Percentiles rank a stretch among this genome's conserved stretches.
These are phyloP conservation scores for Ispidina picta DNA, from an alignment of 2,797 vertebrate genomes.

Conservation along the genomic window DNA sequence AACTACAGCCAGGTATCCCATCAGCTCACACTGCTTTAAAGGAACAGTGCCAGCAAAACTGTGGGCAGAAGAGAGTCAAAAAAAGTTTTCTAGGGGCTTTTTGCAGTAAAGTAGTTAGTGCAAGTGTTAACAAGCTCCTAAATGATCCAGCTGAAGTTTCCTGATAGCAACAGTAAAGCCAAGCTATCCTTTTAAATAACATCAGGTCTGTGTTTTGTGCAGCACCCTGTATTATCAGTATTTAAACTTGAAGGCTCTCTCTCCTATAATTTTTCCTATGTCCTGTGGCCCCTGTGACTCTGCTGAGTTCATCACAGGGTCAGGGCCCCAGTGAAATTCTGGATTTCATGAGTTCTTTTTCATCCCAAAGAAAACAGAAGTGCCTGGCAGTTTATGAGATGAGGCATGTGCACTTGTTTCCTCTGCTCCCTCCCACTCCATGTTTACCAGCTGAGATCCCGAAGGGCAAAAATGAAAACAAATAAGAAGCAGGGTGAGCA, in stretches of 20 bases:
- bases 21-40: background rate
- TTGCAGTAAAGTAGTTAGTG: background rate
- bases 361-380: background rate
- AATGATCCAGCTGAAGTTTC: background rate
- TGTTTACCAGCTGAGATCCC: background rate
- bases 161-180: background rate
- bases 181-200: background rate
- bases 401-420: background rate
- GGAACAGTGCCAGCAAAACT: background rate
- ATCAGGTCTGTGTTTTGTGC: background rate
- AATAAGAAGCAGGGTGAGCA: background rate
- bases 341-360: conserved; percentile 22
- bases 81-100: background rate
- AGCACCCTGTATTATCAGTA: background rate
- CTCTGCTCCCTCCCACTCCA: background rate
- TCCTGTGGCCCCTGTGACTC: background rate
- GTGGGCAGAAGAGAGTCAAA: accelerated
- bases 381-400: background rate
- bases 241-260: background rate
- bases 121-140: background rate
- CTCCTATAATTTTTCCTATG: background rate
- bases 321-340: conserved; percentile 5
- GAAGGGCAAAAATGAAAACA: background rate
- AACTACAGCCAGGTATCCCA: conserved; percentile 9
- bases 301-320: conserved; percentile 15